Evolutionary conservation across 2,888 invertebrate species (phyloP).

Genomic region (Eugnorisma glareosa): DNA sequence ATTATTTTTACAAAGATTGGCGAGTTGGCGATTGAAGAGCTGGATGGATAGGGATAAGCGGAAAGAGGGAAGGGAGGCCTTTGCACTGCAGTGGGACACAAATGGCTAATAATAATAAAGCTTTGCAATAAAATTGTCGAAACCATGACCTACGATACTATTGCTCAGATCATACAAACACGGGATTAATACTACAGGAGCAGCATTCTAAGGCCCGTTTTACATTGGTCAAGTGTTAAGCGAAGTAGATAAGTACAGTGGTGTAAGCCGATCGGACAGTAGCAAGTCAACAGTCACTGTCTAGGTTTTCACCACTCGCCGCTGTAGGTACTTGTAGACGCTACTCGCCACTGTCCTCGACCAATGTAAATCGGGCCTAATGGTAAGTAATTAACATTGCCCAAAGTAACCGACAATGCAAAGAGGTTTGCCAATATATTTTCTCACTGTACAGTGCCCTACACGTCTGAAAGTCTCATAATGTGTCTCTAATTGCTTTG

Average conservation of each 20-base stretch:
- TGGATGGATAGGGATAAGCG: too few relatives aligned
- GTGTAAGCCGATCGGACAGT: background rate
- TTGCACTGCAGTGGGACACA: too few relatives aligned
- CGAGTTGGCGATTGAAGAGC: too few relatives aligned
- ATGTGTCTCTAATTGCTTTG: background rate
- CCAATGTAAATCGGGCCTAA: background rate
- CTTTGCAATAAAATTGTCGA: background rate
- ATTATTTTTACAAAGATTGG: too few relatives aligned
- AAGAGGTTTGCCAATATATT: slow-evolving; percentile 11
- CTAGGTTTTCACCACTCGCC: background rate
- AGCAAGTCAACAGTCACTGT: background rate
- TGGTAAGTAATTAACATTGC: background rate
- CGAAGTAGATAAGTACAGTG: background rate
- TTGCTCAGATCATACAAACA: background rate
- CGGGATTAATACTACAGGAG: background rate
- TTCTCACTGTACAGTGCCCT: background rate
- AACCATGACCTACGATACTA: background rate
- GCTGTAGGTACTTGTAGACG: background rate
- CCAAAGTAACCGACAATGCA: background rate
- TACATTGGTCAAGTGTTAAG: background rate
- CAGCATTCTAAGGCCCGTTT: background rate
- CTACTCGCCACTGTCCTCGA: background rate
- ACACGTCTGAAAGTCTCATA: background rate
- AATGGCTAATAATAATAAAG: too few relatives aligned
- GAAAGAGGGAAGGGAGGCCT: too few relatives aligned